phyloP scores from a whole-genome alignment of 2,797 vertebrate genomes.

The Tenualosa thibaudeaui region DNA sequence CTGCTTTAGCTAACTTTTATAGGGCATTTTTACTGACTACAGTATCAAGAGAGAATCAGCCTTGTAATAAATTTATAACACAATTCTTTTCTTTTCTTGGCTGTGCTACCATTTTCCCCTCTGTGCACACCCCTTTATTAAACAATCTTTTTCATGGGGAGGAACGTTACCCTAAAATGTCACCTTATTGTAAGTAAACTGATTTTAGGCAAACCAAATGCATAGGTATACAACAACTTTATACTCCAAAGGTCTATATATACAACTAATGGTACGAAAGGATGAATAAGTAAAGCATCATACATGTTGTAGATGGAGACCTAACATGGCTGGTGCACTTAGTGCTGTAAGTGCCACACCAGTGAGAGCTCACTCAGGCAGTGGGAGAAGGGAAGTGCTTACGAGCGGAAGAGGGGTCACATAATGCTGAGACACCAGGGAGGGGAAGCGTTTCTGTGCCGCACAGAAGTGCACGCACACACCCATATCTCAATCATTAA shows the following conservation, averaged over 20 bases:
- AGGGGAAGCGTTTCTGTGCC: not conserved
- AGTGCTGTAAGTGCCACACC: constrained; percentile 1
- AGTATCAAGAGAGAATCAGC: not conserved
- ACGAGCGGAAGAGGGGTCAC: not conserved
- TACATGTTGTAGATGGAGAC: constrained; percentile 18
- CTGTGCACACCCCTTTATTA: not conserved
- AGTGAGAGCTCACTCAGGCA: not conserved
- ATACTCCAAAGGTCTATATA: not conserved
- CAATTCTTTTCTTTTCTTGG: too few species aligned
- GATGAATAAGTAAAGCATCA: constrained; percentile 21
- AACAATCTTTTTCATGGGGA: not conserved
- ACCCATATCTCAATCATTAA: constrained; percentile 44
- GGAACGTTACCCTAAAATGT: not conserved
- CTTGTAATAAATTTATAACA: constrained; percentile 4
- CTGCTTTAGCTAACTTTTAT: not conserved
- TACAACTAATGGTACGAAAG: not conserved
- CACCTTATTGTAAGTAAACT: not conserved
- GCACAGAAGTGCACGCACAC: not conserved
- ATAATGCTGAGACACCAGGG: constrained; percentile 19
- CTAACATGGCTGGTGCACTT: constrained; percentile 19
- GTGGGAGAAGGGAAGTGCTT: not conserved
- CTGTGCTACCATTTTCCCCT: not conserved
- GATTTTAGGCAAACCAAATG: not conserved
- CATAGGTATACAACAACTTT: not conserved
- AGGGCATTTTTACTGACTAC: not conserved